These are phyloP conservation scores for Spheniscus mendiculus DNA, from an alignment of 2,113 vertebrate species.

Conservation along the genomic window DNA sequence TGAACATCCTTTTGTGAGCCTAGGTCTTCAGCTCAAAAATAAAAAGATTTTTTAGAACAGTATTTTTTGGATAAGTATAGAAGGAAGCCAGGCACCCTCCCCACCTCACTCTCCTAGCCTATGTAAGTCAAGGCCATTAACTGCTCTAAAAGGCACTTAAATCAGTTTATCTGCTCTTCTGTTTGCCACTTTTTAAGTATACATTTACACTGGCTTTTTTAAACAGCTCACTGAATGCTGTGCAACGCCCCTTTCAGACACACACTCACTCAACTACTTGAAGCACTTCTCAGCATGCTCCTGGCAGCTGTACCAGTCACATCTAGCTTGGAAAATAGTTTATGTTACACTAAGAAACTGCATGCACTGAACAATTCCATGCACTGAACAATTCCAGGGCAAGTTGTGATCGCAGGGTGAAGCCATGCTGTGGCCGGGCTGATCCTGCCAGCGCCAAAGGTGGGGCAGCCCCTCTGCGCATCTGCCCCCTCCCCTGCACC, in stretches of 20 bases:
- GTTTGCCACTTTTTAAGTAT: conserved; percentile 70
- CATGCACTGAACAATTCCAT: fast-evolving
- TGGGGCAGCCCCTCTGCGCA: background rate
- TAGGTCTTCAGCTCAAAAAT: background rate
- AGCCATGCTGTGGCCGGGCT: fast-evolving
- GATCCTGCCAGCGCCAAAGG: background rate
- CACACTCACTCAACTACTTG: background rate
- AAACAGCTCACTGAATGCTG: conserved; percentile 63
- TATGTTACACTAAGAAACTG: background rate
- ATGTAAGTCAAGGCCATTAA: conserved; percentile 70
- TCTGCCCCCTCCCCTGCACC: no score
- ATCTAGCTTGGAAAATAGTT: background rate
- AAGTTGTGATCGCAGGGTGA: fast-evolving
- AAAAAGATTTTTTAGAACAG: background rate
- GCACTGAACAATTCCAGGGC: background rate
- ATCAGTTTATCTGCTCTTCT: conserved; percentile 80
- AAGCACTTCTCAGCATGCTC: background rate
- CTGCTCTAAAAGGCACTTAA: conserved; percentile 79
- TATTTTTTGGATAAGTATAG: conserved; percentile 40
- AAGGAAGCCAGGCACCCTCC: background rate
- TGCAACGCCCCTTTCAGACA: conserved; percentile 66
- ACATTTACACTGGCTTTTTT: conserved; percentile 71
- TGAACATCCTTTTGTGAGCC: background rate
- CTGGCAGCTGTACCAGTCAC: background rate
- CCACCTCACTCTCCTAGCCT: conserved; percentile 54